phyloP scores from a whole-genome alignment of 23 tunicate genomes.

The Botrylloides violaceus region DNA sequence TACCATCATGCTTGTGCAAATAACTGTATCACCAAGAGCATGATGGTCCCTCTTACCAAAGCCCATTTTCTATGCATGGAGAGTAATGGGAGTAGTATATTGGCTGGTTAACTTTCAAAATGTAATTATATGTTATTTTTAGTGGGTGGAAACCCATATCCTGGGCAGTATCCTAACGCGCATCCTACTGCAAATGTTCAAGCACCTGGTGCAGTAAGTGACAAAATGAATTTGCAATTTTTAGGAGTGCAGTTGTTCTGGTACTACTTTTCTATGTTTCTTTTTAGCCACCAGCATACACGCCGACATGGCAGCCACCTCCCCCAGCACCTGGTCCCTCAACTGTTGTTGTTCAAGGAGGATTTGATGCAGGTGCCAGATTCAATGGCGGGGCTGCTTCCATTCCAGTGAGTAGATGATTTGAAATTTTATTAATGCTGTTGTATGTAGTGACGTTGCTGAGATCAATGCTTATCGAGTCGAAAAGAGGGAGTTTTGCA shows the following conservation, averaged over 20 bases:
- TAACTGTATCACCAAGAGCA: too few species aligned
- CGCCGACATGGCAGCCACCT: conserved; percentile 11
- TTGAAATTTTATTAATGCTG: too few species aligned
- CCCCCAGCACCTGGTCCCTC: not conserved
- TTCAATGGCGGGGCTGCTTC: conserved; percentile 35
- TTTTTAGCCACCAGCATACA: not conserved
- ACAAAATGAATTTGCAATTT: too few species aligned
- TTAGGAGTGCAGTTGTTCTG: not conserved
- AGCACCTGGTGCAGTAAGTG: conserved; percentile 3
- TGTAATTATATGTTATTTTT: not conserved
- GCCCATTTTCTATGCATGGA: too few species aligned
- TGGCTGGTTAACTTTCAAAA: too few species aligned
- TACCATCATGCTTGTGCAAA: too few species aligned
- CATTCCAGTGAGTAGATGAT: conserved; percentile 49
- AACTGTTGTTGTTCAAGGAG: conserved; percentile 46
- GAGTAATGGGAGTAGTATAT: too few species aligned
- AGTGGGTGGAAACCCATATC: not conserved
- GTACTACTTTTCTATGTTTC: not conserved
- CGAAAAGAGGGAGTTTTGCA: too few species aligned
- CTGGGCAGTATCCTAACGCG: not conserved
- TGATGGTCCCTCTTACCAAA: too few species aligned
- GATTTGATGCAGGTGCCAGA: conserved; percentile 86
- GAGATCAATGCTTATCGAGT: too few species aligned
- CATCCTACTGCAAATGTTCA: not conserved
- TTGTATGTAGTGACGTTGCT: too few species aligned